Evolutionary conservation across 2,888 invertebrate genomes (phyloP).

Genomic region (Drosophila mimica): DNA sequence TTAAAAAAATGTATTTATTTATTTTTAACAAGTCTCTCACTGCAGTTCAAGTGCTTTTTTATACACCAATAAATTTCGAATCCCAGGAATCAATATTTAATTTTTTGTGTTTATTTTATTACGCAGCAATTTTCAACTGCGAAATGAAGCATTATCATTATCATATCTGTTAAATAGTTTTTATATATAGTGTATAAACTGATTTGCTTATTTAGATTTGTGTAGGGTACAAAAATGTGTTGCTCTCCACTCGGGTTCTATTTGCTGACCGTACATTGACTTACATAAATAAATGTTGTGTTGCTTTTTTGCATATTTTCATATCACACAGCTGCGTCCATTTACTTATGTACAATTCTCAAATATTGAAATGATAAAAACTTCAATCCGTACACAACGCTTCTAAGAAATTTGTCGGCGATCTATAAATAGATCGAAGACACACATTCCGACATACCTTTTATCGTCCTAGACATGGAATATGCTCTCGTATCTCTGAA

Average conservation of each 20-base stretch:
- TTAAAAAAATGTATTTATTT: too few species aligned
- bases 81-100: neutral
- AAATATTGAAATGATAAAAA: constrained; percentile 54
- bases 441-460: constrained; percentile 57
- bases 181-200: neutral
- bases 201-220: constrained; percentile 19
- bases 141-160: neutral
- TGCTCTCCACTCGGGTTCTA: constrained; percentile 29
- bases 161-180: neutral
- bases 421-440: constrained; percentile 48
- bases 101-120: neutral
- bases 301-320: constrained; percentile 40
- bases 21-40: neutral
- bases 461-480: constrained; percentile 45
- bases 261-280: constrained; percentile 47
- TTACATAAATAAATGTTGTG: constrained; percentile 35
- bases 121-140: neutral
- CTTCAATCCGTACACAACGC: constrained; percentile 1
- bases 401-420: constrained; percentile 60
- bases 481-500: constrained; percentile 35
- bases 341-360: constrained; percentile 38
- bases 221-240: constrained; percentile 38
- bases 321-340: constrained; percentile 50
- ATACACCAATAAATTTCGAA: neutral
- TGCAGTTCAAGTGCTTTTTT: neutral